Base-by-base conservation (phyloP, 2,113 vertebrate species). In the Heterotis niloticus region DNA sequence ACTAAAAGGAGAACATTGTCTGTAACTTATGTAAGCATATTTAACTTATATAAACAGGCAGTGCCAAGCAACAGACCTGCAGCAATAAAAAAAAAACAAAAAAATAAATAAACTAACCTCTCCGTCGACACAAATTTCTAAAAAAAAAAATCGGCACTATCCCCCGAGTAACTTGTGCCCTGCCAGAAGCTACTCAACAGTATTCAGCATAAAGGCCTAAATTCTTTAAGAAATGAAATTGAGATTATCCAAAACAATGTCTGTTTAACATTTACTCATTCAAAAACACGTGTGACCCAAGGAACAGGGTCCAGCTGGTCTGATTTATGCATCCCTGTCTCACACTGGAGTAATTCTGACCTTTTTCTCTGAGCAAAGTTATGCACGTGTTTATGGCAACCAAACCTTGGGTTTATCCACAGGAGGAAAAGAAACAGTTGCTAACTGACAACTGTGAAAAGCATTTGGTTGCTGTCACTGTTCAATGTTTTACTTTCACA, bases 191-290 rank as follows among this genome's bases (percentile, higher is more conserved):
- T 51, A 23, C 69, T 54, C n/a, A 5, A 28, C 57, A 10, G 57
- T 78, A 82, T 54, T 72, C n/a, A 13, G 34, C 5, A 51, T 17
- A 72, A 52, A 79, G 18, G 54, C 54, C 69, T 73, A 28, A 10
- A 44, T 44, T 44, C 34, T 44, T 44, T 44, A 4, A 4, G 34
- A 44, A 44, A 44, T 44, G 10, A 66, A 10, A 78, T 70, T 74
- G 76, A 20, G 17, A 4, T 44, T 70, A 44, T 44, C 54, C 17
- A n/a, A 14, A 24, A 72, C 72, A 44, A 44, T 44, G 7, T 44
- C 34, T 44, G 34, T 44, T 86, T 87, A 83, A n/a, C 76, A 80
- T 71, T 29, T n/a, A n/a, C n/a, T n/a, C 34, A 44, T 2, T 2
- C 2, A 2, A 44, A 44, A 44, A 44, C 34, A 44, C 34, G 7